These are phyloP conservation scores for Bujurquina vittata DNA, from an alignment of 2,113 vertebrate genomes.

Conservation along the genomic window DNA sequence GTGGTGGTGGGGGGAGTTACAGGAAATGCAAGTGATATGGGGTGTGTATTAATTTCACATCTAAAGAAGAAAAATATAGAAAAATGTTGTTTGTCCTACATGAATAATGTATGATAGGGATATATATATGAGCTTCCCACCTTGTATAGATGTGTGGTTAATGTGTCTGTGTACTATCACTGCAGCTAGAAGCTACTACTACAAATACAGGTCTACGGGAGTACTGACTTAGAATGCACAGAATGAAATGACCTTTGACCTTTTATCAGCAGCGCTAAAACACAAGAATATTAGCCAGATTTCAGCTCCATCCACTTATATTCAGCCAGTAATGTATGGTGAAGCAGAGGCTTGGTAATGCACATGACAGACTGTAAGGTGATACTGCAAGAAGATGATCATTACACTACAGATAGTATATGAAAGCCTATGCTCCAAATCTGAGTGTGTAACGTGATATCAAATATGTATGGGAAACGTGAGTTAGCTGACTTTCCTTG, in stretches of 20 bases:
- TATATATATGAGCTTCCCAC: slow-evolving; percentile 47
- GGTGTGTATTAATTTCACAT: slow-evolving; percentile 57
- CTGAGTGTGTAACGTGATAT: slow-evolving; percentile 44
- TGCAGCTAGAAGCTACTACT: slow-evolving; percentile 39
- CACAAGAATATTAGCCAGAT: slow-evolving; percentile 57
- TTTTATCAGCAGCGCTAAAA: slow-evolving; percentile 47
- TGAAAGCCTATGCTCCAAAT: slow-evolving; percentile 10
- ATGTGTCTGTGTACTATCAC: slow-evolving; percentile 4
- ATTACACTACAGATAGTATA: slow-evolving; percentile 28
- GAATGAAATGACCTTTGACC: slow-evolving; percentile 53
- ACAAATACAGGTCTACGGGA: slow-evolving; percentile 49
- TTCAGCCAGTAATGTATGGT: slow-evolving; percentile 14
- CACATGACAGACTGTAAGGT: slow-evolving; percentile 58
- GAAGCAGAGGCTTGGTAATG: slow-evolving; percentile 20
- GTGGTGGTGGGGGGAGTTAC: neutral
- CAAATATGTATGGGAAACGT: slow-evolving; percentile 35
- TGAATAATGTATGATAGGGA: slow-evolving; percentile 77
- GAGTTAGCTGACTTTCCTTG: neutral
- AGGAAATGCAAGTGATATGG: slow-evolving; percentile 59
- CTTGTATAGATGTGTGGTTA: slow-evolving; percentile 8
- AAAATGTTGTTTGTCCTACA: slow-evolving; percentile 49
- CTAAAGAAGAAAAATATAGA: slow-evolving; percentile 60
- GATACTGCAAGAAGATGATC: slow-evolving; percentile 38
- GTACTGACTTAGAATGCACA: slow-evolving; percentile 23
- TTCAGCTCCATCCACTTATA: slow-evolving; percentile 3